Base-by-base conservation (phyloP, 2,113 vertebrate species). In the Mola mola region DNA sequence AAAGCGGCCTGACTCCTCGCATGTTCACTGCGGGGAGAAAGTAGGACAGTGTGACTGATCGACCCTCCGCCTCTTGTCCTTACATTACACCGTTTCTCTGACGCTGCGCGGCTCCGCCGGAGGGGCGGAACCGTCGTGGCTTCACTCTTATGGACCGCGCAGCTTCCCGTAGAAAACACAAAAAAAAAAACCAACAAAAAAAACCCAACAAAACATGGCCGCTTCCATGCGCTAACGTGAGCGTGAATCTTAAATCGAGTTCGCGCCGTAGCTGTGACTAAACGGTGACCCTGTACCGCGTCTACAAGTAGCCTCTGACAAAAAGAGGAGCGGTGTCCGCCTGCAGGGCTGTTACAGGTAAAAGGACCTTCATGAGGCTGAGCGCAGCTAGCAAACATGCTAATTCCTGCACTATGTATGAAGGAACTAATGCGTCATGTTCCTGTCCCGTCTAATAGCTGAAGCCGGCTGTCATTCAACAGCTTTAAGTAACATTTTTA, bases 131-230 rank as follows among this genome's bases (percentile, higher is more conserved):
- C 25, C 1, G 10, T 9, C 17, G 2, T 16, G 5, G 31, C 6
- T 8, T 52, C 16, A 11, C 68, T 5, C 3, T 25, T 21, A 22
- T 51, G 0, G 11, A 1, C 46, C 31, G 8, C 0, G 3, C 43
- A 1, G 24, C 73, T 56, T 82, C 63, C 90, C 88, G 89, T 90
- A 85, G 77, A 49, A 48, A 37, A n/a, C n/a, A n/a, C n/a, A n/a
- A n/a, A n/a, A n/a, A n/a, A n/a, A n/a, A n/a, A n/a, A n/a, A n/a
- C n/a, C n/a, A n/a, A n/a, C n/a, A n/a, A n/a, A n/a, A n/a, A n/a
- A n/a, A n/a, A n/a, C n/a, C 25, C 15, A 25, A 44, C 2, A 12
- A 79, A 90, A 74, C 65, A 93, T 93, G 92, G 89, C 87, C n/a
- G 73, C 88, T 6, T 37, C 83, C 89, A 48, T 63, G 66, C 51